Percentiles rank a stretch among this genome's conserved stretches.
phyloP scores from a whole-genome alignment of 2,113 vertebrate genomes.

The Oncorhynchus kisutch region DNA sequence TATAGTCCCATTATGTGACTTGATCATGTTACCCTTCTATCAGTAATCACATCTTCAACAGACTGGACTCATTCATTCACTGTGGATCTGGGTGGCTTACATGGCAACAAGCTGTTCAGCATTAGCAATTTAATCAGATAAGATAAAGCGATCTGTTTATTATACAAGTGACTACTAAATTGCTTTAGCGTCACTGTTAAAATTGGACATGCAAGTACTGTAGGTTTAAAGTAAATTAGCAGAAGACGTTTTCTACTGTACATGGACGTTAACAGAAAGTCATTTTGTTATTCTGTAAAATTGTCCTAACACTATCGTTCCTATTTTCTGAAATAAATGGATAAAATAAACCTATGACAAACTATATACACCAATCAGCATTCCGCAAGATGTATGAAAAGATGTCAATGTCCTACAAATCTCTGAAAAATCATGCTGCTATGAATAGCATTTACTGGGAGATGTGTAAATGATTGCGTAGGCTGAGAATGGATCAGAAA shows the following conservation, averaged over 20 bases:
- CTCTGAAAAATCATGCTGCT: constrained; percentile 2
- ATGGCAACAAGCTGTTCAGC: not conserved
- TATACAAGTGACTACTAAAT: not conserved
- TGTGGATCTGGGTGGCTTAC: constrained; percentile 2
- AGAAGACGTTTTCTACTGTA: too few relatives aligned
- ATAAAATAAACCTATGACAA: not conserved
- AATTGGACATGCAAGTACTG: too few relatives aligned
- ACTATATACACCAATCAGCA: not conserved
- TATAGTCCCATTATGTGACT: too few relatives aligned
- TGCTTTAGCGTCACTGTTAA: too few relatives aligned
- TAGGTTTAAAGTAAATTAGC: too few relatives aligned
- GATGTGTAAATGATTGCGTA: constrained; percentile 26
- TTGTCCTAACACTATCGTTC: not conserved
- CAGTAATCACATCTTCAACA: not conserved
- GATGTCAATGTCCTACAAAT: not conserved
- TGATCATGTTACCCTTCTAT: not conserved
- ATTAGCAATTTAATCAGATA: not conserved
- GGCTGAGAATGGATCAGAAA: constrained; percentile 16
- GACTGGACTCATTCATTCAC: not conserved
- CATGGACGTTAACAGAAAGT: too few relatives aligned
- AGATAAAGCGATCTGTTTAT: not conserved
- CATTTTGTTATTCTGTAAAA: not conserved
- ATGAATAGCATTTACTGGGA: not conserved
- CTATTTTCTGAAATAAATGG: too few relatives aligned
- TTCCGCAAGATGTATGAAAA: not conserved